Evolutionary conservation across 2,888 invertebrate genomes (phyloP), one percentile per base, ranked within the genome.

Genomic region (Tipula confusa): DNA sequence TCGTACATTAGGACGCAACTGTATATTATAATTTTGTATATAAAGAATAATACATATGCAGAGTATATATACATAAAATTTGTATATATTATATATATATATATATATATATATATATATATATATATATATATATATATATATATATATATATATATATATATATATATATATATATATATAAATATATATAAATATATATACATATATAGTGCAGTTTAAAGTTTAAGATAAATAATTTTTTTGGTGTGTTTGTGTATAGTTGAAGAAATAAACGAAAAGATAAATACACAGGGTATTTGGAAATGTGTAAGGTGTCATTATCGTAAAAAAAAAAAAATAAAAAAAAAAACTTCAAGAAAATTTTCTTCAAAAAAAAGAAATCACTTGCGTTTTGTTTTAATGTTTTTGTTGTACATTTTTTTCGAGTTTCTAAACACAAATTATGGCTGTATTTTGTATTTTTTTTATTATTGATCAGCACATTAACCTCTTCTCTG

Each of bases 341-440:
- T n/a, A n/a, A n/a, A n/a, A n/a, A n/a, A n/a, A n/a, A 64, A 48
- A 64, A 24, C 24, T 3, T 24, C 18, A 64, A 64, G 64, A 64
- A 64, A 64, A 64, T 48, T 64, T 64, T 64, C 0, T 64, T 7
- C 0, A 64, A 24, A 64, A 64, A 64, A 64, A 64, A 48, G 48
- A 64, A 64, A 64, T 64, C 64, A 64, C 64, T 64, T 64, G 64
- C 64, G 64, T 64, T 64, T 64, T 64, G 64, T 64, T 64, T 64
- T 64, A 64, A 24, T 24, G 64, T 64, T 64, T 64, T 43, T 15
- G 43, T 43, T 43, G 43, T 43, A 43, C 4, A 15, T 43, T 15
- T 43, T n/a, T 64, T 64, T 64, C 64, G 64, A 64, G 64, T 64
- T 64, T 64, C 64, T 64, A 64, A 64, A 64, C 64, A 64, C 18